Percentiles rank a stretch among this genome's conserved stretches.
phyloP scores from a whole-genome alignment of 2,888 invertebrate genomes.

The Deilephila elpenor region DNA sequence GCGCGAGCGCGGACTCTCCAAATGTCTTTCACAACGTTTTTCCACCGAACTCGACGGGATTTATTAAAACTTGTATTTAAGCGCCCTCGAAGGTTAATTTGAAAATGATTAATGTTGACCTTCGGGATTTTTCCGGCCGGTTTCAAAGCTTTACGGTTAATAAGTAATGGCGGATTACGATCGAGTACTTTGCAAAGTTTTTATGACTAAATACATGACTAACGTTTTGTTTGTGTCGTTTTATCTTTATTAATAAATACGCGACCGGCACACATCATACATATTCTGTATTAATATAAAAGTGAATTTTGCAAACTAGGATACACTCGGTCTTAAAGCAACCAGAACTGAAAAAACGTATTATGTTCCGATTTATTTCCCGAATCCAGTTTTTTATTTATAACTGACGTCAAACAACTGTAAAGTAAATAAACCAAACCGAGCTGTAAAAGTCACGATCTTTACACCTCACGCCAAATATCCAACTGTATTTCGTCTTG shows the following conservation, averaged over 20 bases:
- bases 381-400: too few species aligned
- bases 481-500: too few species aligned
- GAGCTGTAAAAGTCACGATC: too few species aligned
- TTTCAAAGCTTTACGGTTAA: neutral
- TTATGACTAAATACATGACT: neutral
- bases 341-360: too few species aligned
- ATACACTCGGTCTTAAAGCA: too few species aligned
- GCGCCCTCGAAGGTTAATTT: conserved; percentile 19
- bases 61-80: conserved; percentile 27
- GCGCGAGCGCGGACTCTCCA: conserved; percentile 29
- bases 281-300: neutral
- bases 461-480: too few species aligned
- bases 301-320: neutral
- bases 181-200: neutral
- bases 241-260: too few species aligned
- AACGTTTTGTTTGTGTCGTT: too few species aligned
- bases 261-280: neutral
- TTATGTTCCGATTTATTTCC: too few species aligned
- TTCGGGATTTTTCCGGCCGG: neutral
- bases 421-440: too few species aligned
- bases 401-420: too few species aligned
- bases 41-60: conserved; percentile 7
- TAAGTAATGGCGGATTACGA: neutral
- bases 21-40: conserved; percentile 35
- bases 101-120: conserved; percentile 25